phyloP scores from a whole-genome alignment of 2,113 vertebrate genomes.

The Taurulus bubalis region DNA sequence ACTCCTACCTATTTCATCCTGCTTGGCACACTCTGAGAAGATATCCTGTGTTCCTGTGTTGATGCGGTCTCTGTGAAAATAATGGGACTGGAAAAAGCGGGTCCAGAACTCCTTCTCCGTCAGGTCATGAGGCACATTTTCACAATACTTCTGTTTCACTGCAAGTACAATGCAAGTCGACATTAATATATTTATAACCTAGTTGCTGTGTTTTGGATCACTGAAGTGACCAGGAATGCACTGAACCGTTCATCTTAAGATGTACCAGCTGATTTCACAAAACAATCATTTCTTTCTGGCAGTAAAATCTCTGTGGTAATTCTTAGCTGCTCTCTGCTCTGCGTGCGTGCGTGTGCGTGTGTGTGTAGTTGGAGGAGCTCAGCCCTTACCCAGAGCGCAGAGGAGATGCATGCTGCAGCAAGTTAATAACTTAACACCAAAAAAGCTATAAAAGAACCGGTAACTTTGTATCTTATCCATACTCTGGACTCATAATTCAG shows the following conservation, averaged over 20 bases:
- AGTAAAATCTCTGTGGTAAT: no score
- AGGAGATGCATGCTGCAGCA: no score
- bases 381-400: no score
- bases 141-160: conserved; percentile 98
- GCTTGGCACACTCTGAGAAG: conserved; percentile 98
- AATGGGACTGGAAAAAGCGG: conserved; percentile 98
- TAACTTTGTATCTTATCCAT: no score
- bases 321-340: no score
- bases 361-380: no score
- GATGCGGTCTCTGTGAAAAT: conserved; percentile 97
- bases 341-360: no score
- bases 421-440: no score
- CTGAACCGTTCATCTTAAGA: neutral
- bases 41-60: conserved; percentile 96
- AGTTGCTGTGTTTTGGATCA: neutral
- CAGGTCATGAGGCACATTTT: conserved; percentile 97
- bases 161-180: conserved; percentile 63
- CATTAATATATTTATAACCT: neutral
- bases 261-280: neutral
- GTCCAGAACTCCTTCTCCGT: conserved; percentile 99
- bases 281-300: no score
- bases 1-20: conserved; percentile 93
- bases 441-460: no score
- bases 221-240: neutral
- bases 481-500: neutral